Evolutionary conservation across 2,888 invertebrate genomes (phyloP).

Genomic region (Dolomedes plantarius): DNA sequence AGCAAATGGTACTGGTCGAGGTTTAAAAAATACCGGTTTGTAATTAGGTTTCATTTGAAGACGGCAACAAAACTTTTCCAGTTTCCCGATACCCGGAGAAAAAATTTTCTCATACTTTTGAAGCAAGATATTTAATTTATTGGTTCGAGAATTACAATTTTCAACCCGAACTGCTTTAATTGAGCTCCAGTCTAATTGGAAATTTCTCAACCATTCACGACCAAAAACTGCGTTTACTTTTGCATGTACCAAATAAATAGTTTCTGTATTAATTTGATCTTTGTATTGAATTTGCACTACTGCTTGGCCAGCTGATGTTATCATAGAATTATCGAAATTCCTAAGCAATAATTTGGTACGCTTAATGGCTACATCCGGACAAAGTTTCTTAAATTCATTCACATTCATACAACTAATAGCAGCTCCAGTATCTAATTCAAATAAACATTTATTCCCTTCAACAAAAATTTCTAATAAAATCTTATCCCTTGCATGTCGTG

Average conservation of each 20-base stretch:
- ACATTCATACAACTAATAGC: conserved; percentile 46
- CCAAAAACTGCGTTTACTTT: conserved; percentile 55
- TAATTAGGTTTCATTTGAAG: conserved; percentile 51
- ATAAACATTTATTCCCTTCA: conserved; percentile 48
- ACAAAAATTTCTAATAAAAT: conserved; percentile 51
- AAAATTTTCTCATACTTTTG: conserved; percentile 45
- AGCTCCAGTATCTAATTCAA: conserved; percentile 52
- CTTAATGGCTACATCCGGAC: conserved; percentile 50
- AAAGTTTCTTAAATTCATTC: conserved; percentile 51
- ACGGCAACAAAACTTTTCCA: conserved; percentile 54
- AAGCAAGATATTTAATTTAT: conserved; percentile 49
- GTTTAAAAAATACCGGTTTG: conserved; percentile 52
- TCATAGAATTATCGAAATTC: conserved; percentile 52
- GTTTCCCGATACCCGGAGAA: conserved; percentile 42
- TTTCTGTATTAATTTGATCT: conserved; percentile 56
- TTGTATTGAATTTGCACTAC: conserved; percentile 55
- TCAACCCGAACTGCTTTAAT: conserved; percentile 43
- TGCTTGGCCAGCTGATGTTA: conserved; percentile 52
- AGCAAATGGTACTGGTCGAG: conserved; percentile 49
- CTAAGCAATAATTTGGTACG: conserved; percentile 54
- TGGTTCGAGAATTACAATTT: conserved; percentile 48
- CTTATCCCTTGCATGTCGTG: conserved; percentile 52
- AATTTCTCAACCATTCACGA: conserved; percentile 55
- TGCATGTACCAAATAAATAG: conserved; percentile 55
- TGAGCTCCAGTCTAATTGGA: conserved; percentile 46